Conservation (phyloP, 1,140 invertebrate genomes). For the Formica exsecta region DNA sequence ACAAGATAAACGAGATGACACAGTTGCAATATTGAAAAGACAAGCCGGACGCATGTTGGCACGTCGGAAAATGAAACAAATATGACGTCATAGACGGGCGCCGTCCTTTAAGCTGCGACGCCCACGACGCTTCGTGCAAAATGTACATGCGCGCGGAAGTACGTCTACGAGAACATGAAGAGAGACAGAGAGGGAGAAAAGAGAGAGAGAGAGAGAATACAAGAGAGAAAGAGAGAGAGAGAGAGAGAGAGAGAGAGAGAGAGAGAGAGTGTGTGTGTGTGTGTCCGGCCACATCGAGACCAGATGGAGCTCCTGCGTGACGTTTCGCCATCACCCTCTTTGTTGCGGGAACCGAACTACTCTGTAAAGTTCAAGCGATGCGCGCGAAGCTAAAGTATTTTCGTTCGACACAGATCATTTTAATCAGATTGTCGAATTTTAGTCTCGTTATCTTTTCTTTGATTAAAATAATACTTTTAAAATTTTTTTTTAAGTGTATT, state of each 20-base stretch:
- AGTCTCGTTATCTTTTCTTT: not conserved
- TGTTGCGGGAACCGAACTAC: conserved; percentile 59
- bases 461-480: not conserved
- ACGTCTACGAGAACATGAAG: conserved; percentile 65
- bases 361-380: conserved; percentile 21
- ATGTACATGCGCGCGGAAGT: conserved; percentile 58
- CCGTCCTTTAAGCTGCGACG: conserved; percentile 79
- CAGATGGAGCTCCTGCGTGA: conserved; percentile 51
- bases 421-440: not conserved
- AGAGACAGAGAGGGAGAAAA: not conserved
- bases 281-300: conserved; percentile 43
- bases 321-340: conserved; percentile 71
- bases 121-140: conserved; percentile 71
- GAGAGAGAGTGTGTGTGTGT: not conserved
- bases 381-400: conserved; percentile 10
- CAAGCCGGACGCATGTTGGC: conserved; percentile 60
- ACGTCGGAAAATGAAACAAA: conserved; percentile 53
- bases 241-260: not conserved
- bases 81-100: conserved; percentile 73
- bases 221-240: not conserved
- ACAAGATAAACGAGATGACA: conserved; percentile 48
- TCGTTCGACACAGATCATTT: not conserved
- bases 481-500: not conserved
- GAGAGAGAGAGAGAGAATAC: not conserved
- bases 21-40: conserved; percentile 56